Percentiles rank a stretch among this genome's conserved stretches.
Conservation (phyloP, 2,113 vertebrate species). For the Nettapus auritus region DNA sequence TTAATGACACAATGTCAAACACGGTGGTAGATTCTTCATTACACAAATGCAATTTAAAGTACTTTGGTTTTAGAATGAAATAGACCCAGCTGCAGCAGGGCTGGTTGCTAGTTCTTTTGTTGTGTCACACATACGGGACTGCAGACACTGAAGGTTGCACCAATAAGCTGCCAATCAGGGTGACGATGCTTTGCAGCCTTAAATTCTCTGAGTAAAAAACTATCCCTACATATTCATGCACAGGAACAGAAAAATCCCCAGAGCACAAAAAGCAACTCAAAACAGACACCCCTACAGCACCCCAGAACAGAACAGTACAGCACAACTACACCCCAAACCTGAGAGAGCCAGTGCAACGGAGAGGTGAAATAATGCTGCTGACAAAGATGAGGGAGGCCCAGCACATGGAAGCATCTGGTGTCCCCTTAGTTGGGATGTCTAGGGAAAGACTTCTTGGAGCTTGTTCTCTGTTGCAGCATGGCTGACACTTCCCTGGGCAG, state of each 20-base stretch:
- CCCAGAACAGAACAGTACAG: too few species aligned
- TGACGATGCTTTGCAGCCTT: neutral
- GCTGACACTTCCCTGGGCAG: fast-evolving
- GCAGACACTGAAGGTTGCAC: neutral
- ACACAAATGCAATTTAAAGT: neutral
- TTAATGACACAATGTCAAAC: neutral
- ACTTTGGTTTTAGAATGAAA: neutral
- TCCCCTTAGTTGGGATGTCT: neutral
- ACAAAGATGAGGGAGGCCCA: neutral
- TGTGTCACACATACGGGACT: neutral
- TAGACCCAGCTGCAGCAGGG: neutral
- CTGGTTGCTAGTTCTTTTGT: neutral
- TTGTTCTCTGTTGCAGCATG: neutral
- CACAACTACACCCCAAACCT: neutral
- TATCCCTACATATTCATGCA: fast-evolving
- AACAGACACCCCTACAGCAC: neutral
- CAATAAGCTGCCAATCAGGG: neutral
- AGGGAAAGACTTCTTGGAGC: neutral
- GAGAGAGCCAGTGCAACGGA: neutral
- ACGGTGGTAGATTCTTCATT: neutral
- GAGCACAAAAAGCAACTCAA: neutral
- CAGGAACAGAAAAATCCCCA: neutral
- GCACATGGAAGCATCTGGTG: neutral
- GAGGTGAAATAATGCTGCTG: neutral
- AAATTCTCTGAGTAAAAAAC: neutral